Conservation (phyloP, 2,888 invertebrate species). For the Ochropacha duplaris region DNA sequence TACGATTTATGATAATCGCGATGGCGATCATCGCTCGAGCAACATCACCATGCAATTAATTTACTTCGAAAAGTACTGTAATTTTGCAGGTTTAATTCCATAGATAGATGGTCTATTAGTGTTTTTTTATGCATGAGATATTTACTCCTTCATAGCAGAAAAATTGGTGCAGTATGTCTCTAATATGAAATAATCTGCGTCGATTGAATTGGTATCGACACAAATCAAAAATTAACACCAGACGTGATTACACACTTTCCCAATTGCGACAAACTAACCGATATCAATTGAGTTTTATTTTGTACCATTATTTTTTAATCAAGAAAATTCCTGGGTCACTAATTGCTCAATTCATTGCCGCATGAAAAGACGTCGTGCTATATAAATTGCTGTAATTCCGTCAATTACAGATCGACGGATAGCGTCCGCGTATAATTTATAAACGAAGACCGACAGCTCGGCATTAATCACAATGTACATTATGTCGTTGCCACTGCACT, state of each 20-base stretch:
- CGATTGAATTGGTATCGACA: background rate
- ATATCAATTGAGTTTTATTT: conserved; percentile 34
- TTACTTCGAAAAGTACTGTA: background rate
- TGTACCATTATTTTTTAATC: conserved; percentile 51
- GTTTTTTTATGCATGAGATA: background rate
- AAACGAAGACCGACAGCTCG: conserved; percentile 43
- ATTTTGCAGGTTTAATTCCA: background rate
- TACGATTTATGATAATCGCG: conserved; percentile 17
- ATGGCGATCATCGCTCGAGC: background rate
- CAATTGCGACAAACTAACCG: background rate
- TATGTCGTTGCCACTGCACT: conserved; percentile 44
- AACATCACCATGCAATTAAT: background rate
- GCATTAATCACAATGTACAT: conserved; percentile 61
- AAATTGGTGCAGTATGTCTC: no score
- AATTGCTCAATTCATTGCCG: conserved; percentile 69
- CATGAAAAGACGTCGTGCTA: conserved; percentile 35
- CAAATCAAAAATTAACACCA: background rate
- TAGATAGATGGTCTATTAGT: background rate
- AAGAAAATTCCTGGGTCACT: conserved; percentile 43
- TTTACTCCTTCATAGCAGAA: background rate
- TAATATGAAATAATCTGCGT: background rate
- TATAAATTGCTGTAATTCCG: conserved; percentile 66
- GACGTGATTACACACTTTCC: background rate
- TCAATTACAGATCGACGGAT: conserved; percentile 72
- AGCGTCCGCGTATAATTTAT: conserved; percentile 56